A percentile compares a stretch with the other conserved stretches of the same genome.
Evolutionary conservation across 2,797 vertebrate genomes (phyloP).

Genomic region (Simalia tracyae): DNA sequence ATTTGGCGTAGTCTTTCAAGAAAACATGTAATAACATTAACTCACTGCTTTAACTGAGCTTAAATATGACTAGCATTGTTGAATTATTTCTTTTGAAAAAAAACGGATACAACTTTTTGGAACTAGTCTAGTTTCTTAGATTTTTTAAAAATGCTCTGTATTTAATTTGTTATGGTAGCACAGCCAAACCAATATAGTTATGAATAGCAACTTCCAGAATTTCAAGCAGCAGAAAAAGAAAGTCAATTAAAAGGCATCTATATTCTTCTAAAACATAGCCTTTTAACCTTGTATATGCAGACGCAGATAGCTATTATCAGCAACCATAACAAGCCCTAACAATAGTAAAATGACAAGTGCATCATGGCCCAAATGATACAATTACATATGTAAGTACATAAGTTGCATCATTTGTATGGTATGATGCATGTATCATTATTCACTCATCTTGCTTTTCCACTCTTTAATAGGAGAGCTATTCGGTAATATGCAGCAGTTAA

Average conservation of each 20-base stretch:
- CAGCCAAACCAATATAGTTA: background rate
- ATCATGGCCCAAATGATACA: background rate
- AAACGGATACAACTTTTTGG: background rate
- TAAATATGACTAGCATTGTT: background rate
- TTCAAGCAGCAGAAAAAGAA: background rate
- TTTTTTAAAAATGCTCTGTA: background rate
- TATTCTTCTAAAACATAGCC: background rate
- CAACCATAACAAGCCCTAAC: background rate
- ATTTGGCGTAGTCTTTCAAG: background rate
- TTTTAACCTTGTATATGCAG: background rate
- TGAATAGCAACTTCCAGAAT: background rate
- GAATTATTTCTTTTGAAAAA: conserved; percentile 9
- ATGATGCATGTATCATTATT: background rate
- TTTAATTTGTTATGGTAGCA: background rate
- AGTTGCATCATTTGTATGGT: background rate
- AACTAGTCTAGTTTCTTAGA: background rate
- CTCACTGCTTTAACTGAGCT: background rate
- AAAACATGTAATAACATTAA: background rate
- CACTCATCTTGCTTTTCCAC: background rate
- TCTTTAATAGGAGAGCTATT: background rate
- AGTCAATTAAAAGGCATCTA: background rate
- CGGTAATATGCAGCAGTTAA: background rate
- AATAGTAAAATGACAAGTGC: background rate
- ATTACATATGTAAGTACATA: background rate
- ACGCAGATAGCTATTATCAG: background rate